phyloP scores from a whole-genome alignment of 2,797 vertebrate genomes.

The Enteromius anoplus region DNA sequence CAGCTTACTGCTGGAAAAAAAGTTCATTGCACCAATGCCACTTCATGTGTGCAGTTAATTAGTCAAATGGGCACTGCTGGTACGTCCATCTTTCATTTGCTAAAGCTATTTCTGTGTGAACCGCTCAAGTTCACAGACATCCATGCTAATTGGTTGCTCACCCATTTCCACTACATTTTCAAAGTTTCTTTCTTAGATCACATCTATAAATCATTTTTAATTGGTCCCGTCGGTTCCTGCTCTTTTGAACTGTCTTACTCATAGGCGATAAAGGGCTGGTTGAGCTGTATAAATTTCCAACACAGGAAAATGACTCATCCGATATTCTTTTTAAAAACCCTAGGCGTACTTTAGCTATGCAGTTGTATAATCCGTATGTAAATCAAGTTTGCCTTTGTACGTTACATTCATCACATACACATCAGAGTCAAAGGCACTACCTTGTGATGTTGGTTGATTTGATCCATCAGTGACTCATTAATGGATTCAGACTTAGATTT shows the following conservation, averaged over 20 bases:
- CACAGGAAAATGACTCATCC: not conserved
- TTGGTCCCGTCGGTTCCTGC: conserved; percentile 54
- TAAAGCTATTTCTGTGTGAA: conserved; percentile 27
- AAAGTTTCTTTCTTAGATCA: conserved; percentile 42
- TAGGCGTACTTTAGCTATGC: not conserved
- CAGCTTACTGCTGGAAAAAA: not conserved
- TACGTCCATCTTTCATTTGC: not conserved
- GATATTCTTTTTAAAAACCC: not conserved
- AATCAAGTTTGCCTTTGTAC: not conserved
- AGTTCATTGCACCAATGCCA: too few relatives aligned
- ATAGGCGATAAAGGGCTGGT: not conserved
- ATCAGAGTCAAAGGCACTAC: not conserved
- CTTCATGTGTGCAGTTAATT: not conserved
- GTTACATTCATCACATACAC: conserved; percentile 3
- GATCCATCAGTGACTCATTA: not conserved
- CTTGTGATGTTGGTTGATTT: not conserved
- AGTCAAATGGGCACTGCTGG: not conserved
- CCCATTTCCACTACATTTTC: conserved; percentile 43
- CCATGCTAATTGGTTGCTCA: conserved; percentile 26
- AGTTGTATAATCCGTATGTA: not conserved
- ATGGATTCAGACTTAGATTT: not conserved
- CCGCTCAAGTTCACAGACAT: not conserved
- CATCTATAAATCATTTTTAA: conserved; percentile 68
- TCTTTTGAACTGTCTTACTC: conserved; percentile 34
- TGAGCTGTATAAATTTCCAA: conserved; percentile 1